Evolutionary conservation across 2,888 invertebrate genomes (phyloP), one percentile per base, ranked within the genome.

Genomic region (Synergus laeviventris): DNA sequence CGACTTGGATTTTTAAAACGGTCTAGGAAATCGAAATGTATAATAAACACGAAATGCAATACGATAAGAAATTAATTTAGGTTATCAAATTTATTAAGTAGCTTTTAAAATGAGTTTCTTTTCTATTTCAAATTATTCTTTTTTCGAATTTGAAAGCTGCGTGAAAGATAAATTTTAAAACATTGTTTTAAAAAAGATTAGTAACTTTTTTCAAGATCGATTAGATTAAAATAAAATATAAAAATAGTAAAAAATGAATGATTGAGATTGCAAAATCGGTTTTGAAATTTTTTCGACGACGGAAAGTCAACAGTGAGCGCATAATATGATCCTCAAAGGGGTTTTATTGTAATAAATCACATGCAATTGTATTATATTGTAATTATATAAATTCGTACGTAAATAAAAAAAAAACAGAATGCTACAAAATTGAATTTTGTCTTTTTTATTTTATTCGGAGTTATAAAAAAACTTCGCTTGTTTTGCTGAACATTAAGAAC

Each of bases 381-480:
- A 39, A 38, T 66, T 66, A 66, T 66, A 66, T n/a, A 66, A 18
- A 66, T 39, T 38, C 39, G 18, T 64, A 64, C 39, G 18, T 16
- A 38, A 64, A 64, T 38, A 38, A 38, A 38, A 64, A 64, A 18
- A 38, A 38, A 24, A 36, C 9, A 24, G 36, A 11, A 38, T 62
- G 18, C 11, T 38, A 62, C 9, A 38, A 66, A 42, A n/a, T 64
- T 31, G 5, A 31, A 31, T 31, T 31, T n/a, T n/a, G n/a, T n/a
- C 31, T 31, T 31, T 31, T 31, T 31, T 31, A 31, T 31, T 31
- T 31, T 31, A 31, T 31, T 31, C 31, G 31, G 24, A 62, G 24
- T 62, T 36, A n/a, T 8, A 62, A 62, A 66, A n/a, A n/a, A n/a
- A 42, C 24, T 36, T 9, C 64, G n/a, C 12, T 42, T 24, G 1